Evolutionary conservation across 2,797 vertebrate species (phyloP).

Genomic region (Poeciliopsis paucimaculata): DNA sequence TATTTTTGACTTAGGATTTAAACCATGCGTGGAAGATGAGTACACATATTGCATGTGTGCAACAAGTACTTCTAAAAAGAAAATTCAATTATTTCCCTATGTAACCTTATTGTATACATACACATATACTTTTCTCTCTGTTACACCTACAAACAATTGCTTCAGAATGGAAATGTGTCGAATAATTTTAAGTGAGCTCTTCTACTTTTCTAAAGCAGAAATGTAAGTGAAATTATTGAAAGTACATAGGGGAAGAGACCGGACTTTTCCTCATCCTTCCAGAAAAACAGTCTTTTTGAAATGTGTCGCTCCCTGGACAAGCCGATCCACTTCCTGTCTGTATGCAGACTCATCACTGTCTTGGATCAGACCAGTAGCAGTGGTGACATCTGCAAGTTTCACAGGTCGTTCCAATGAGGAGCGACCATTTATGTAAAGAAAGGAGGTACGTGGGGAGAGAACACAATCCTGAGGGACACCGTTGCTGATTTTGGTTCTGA

Average conservation of each 20-base stretch:
- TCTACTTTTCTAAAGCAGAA: neutral
- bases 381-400: neutral
- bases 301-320: neutral
- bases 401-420: neutral
- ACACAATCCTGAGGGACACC: neutral
- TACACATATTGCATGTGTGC: neutral
- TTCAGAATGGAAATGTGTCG: neutral
- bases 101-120: no score
- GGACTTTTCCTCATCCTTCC: neutral
- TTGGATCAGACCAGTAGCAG: neutral
- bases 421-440: neutral
- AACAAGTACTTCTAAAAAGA: neutral
- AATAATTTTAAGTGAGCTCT: neutral
- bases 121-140: no score
- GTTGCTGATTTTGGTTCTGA: neutral
- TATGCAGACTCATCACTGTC: neutral
- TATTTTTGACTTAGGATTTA: neutral
- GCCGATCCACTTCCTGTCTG: neutral
- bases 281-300: neutral
- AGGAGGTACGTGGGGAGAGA: neutral
- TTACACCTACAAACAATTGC: neutral
- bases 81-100: neutral
- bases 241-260: neutral
- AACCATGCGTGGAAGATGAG: neutral
- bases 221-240: neutral